A percentile compares a stretch with the other conserved stretches of the same genome.
phyloP scores from a whole-genome alignment of 2,113 vertebrate species.

The Tamias sibiricus region DNA sequence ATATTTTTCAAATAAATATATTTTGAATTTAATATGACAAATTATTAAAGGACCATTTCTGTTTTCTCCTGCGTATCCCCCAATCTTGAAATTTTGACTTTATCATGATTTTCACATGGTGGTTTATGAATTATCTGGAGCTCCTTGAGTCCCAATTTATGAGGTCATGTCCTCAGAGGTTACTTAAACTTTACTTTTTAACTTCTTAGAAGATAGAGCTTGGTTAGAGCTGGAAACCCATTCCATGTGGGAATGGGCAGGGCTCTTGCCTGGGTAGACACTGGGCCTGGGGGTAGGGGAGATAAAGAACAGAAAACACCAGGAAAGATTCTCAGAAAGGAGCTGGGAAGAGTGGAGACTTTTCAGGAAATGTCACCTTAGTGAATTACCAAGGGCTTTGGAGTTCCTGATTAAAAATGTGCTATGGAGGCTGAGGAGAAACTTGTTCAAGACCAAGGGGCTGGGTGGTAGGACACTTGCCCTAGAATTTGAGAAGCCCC shows the following conservation, averaged over 20 bases:
- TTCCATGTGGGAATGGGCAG: background rate
- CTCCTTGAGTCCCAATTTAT: background rate
- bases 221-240: background rate
- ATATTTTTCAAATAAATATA: conserved; percentile 59
- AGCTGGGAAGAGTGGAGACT: background rate
- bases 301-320: background rate
- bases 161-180: background rate
- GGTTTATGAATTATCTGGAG: background rate
- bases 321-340: background rate
- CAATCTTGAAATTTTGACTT: background rate
- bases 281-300: background rate
- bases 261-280: background rate
- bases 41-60: conserved; percentile 21
- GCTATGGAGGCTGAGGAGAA: background rate
- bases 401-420: background rate
- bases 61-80: background rate
- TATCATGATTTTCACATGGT: background rate
- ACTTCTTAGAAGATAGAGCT: background rate
- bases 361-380: background rate
- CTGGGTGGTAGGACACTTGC: too few species aligned
- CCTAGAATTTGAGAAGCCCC: too few species aligned
- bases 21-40: conserved; percentile 47
- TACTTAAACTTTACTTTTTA: conserved; percentile 43
- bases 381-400: background rate
- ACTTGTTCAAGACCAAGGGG: background rate